phyloP scores from a whole-genome alignment of 2,113 vertebrate species.

The Laterallus jamaicensis region DNA sequence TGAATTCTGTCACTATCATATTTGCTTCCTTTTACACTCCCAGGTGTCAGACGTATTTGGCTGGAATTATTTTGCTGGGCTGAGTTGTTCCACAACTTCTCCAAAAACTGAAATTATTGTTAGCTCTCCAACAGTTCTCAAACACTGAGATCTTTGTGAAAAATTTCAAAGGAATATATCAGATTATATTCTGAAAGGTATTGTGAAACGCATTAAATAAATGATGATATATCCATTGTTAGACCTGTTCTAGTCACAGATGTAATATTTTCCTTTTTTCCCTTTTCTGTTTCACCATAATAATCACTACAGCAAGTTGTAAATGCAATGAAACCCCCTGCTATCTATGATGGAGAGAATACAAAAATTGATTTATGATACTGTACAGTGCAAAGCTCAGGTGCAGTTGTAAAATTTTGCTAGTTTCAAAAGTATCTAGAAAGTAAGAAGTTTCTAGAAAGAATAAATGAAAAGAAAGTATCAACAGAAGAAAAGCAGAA shows the following conservation, averaged over 20 bases:
- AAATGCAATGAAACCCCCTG: background rate
- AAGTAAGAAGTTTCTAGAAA: background rate
- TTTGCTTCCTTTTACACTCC: constrained; percentile 7
- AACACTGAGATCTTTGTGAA: background rate
- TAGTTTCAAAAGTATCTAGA: background rate
- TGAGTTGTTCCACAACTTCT: constrained; percentile 3
- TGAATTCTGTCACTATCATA: constrained; percentile 8
- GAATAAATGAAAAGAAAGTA: background rate
- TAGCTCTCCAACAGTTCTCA: background rate
- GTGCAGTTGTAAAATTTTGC: background rate
- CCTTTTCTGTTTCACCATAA: background rate
- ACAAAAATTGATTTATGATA: constrained; percentile 20
- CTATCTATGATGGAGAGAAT: background rate
- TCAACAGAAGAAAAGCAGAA: background rate
- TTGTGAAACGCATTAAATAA: constrained; percentile 2
- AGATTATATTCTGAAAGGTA: constrained; percentile 21
- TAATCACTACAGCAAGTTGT: background rate
- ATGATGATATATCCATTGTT: background rate
- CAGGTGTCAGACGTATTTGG: constrained; percentile 27
- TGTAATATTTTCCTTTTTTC: constrained; percentile 4
- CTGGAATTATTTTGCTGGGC: background rate
- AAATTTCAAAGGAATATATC: background rate
- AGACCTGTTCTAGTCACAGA: background rate
- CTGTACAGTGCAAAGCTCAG: background rate
- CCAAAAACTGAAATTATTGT: background rate